Conservation (phyloP, 2,797 vertebrate species). For the Limnodromus scolopaceus region DNA sequence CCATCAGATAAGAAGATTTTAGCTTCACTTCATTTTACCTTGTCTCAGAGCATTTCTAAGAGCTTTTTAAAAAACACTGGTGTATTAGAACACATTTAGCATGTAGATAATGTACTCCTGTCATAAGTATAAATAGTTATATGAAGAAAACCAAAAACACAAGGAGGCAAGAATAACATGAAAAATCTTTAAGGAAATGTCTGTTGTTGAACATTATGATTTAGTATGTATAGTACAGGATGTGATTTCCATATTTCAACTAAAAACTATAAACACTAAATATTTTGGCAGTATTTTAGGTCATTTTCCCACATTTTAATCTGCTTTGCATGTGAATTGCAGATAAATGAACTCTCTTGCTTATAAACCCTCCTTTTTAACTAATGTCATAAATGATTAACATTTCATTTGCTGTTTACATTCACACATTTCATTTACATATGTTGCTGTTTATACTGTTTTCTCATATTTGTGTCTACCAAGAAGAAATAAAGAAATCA, state of each 20-base stretch:
- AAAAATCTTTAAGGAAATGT: background rate
- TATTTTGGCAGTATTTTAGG: background rate
- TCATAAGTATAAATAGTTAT: background rate
- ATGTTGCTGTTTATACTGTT: slow-evolving; percentile 39
- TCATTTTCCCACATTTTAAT: background rate
- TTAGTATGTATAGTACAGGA: background rate
- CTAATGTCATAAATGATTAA: slow-evolving; percentile 8
- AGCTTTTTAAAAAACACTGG: background rate
- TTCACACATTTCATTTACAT: slow-evolving; percentile 50
- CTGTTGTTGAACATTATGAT: background rate
- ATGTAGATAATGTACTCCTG: background rate
- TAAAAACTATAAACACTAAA: background rate
- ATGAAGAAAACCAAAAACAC: background rate
- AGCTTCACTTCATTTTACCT: background rate
- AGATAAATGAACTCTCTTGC: background rate
- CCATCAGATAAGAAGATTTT: background rate
- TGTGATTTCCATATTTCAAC: slow-evolving; percentile 14
- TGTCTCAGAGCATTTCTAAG: background rate
- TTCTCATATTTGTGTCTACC: background rate
- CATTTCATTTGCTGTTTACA: slow-evolving; percentile 17
- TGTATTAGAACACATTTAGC: background rate
- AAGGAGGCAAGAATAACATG: background rate
- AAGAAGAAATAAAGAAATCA: background rate
- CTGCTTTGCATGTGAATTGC: background rate
- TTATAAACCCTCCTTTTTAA: background rate